Base-by-base conservation (phyloP, 1,140 invertebrate species). In the Cyphomyrmex costatus region DNA sequence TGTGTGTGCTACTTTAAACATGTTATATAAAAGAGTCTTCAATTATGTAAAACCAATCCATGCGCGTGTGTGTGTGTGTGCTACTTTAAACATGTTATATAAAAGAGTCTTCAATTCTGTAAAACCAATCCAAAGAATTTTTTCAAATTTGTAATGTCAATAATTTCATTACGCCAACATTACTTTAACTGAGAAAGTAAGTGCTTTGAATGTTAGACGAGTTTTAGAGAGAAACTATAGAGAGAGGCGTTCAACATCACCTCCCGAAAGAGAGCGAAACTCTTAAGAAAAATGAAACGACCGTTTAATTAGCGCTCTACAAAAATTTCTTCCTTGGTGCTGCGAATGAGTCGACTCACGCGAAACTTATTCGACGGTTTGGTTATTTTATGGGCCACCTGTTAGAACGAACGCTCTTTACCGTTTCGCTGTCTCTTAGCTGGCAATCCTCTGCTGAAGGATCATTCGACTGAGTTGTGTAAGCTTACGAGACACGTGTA, bases 331-430 rank as follows among this genome's bases (percentile, higher is more conserved):
- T 61, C 7, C 6, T 76, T 30, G n/a, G 27, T 27, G 30, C 14
- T n/a, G 61, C 56, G 61, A 36, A 76, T 74, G 42, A 51, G 33
- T 70, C 19, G 16, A n/a, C 49, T 83, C 30, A 21, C 56, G 46
- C 61, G 51, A 90, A 80, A 56, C 83, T 88, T 86, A 80, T 90
- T 74, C 51, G 89, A 61, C 46, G 82, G 77, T 87, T 88, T 82
- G 46, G 70, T 74, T 89, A 87, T 89, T 91, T 91, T 91, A 91
- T 89, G 83, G 76, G 74, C 90, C 90, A 91, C 90, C 90, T 91
- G 90, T 91, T 91, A 89, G 83, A 61, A 86, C 77, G 66, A 36
- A 14, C 24, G 60, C 87, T 73, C 78, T 82, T 91, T 74, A 36
- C 56, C 71, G 56, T 49, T 56, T 63, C 61, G 60, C 58, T 46